These are phyloP conservation scores for Eurois occulta DNA, from an alignment of 2,888 invertebrate species.

Conservation along the genomic window DNA sequence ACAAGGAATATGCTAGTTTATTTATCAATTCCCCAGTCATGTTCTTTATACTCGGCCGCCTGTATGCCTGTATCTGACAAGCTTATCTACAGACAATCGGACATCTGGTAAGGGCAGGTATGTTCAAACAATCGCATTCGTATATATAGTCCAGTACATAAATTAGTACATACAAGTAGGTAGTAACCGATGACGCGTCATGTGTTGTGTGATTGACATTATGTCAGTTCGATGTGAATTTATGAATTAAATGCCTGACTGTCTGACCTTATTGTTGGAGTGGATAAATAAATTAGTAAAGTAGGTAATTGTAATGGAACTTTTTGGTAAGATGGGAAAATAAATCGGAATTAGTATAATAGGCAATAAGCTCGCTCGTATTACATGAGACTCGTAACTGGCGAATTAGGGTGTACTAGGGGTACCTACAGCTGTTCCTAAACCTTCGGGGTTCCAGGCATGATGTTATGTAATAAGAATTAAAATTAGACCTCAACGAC, in stretches of 20 bases:
- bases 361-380: neutral
- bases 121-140: constrained; percentile 42
- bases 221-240: constrained; percentile 25
- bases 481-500: neutral
- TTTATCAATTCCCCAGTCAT: constrained; percentile 26
- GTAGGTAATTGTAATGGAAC: neutral
- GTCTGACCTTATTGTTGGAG: constrained; percentile 7
- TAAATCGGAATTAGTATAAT: neutral
- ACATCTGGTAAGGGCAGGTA: constrained; percentile 56
- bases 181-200: constrained; percentile 33
- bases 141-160: constrained; percentile 37
- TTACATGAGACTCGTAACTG: neutral
- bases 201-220: neutral
- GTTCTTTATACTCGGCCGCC: constrained; percentile 12
- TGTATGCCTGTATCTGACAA: constrained; percentile 45
- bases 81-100: constrained; percentile 57
- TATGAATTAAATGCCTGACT: constrained; percentile 32
- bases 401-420: neutral
- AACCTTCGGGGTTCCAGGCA: too few relatives aligned
- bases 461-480: neutral
- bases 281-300: neutral
- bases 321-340: neutral
- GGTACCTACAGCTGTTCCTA: neutral
- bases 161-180: constrained; percentile 25
- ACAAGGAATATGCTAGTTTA: constrained; percentile 21